Base-by-base conservation (phyloP, 2,888 invertebrate genomes). In the Exocentrus adspersus region DNA sequence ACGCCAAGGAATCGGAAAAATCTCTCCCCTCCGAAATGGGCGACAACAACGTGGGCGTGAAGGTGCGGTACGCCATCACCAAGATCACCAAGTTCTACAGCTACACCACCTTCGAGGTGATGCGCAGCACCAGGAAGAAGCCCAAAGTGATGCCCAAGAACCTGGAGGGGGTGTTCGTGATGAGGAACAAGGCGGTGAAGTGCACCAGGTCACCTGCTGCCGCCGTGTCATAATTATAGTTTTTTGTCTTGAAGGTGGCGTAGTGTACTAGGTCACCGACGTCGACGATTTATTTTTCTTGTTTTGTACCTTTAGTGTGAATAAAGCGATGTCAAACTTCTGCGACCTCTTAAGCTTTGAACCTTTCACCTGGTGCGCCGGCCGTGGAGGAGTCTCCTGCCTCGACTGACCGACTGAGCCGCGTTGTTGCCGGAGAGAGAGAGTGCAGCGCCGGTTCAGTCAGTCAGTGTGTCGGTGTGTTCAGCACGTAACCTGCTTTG, bases 381-480 rank as follows among this genome's bases (percentile, higher is more conserved):
- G 21, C 21, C 30, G 64, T 61, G 66, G 67, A 66, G 64, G 66
- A 60, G 60, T 67, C 64, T 46, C 59, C 59, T 63, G 59, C 51
- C 46, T 60, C 63, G 59, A 57, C 46, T 60, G 53, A 43, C 37
- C 57, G 64, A 53, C 59, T 62, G 42, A 37, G 54, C n/a, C 28
- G 10, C n/a, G n/a, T n/a, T n/a, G n/a, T n/a, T n/a, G n/a, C 28
- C 24, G 54, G 54, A 54, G 54, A 54, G 54, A 54, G 54, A 41
- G 20, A 53, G 10, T 10, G 12, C 41, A n/a, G 21, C 41, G 32
- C 41, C 37, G 58, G 58, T 58, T 58, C 57, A 58, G 37, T 58
- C 58, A 80, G 81, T 81, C 79, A 81, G 80, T 81, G 79, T 80
- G 80, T 80, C 81, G 79, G 68, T 75, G 69, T 69, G 75, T 74